A percentile compares a stretch with the other conserved stretches of the same genome.
These are phyloP conservation scores for Thaleichthys pacificus DNA, from an alignment of 2,797 vertebrate species.

Conservation along the genomic window DNA sequence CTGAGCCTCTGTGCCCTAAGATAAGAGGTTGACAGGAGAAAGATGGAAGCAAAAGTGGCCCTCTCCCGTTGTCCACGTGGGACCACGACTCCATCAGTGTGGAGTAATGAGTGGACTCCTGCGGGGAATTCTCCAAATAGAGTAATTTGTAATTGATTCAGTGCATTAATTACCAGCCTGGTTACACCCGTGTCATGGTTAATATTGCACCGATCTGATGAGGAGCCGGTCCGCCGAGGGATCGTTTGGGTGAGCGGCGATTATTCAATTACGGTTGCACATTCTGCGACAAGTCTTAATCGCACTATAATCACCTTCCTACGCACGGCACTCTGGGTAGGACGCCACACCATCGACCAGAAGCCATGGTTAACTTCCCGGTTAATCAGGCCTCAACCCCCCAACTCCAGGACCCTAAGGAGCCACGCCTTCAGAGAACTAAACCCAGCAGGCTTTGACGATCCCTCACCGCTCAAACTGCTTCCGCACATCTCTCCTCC, in stretches of 20 bases:
- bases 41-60: too few species aligned
- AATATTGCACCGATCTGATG: conserved; percentile 77
- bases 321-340: conserved; percentile 47
- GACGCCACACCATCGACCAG: conserved; percentile 3
- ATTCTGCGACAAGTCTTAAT: conserved; percentile 66
- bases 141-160: conserved; percentile 84
- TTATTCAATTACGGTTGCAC: conserved; percentile 77
- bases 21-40: too few species aligned
- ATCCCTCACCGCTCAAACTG: background rate
- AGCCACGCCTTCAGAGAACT: background rate
- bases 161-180: conserved; percentile 78
- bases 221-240: conserved; percentile 70
- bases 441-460: background rate
- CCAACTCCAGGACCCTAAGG: background rate
- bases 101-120: conserved; percentile 75
- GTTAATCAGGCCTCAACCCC: background rate
- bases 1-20: too few species aligned
- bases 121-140: conserved; percentile 77
- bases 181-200: conserved; percentile 81
- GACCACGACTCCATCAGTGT: conserved; percentile 67
- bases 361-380: background rate
- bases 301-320: conserved; percentile 68
- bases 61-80: conserved; percentile 12
- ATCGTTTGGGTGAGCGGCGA: conserved; percentile 70
- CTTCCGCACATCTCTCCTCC: too few species aligned